Percentiles rank a stretch among this genome's conserved stretches.
phyloP scores from a whole-genome alignment of 2,113 vertebrate genomes.

The Hemichromis elongatus region DNA sequence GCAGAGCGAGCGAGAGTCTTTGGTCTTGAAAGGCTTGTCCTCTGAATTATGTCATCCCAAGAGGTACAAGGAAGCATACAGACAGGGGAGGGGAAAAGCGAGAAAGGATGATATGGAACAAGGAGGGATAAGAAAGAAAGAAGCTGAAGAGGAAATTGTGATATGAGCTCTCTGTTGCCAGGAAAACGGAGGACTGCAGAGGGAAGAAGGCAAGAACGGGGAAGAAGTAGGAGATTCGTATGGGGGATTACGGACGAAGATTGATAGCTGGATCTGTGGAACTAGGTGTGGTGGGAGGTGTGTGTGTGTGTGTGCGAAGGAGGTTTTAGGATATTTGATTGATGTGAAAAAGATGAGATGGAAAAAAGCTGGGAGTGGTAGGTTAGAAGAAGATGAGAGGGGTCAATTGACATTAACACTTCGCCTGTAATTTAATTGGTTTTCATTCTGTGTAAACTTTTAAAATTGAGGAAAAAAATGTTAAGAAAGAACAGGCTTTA shows the following conservation, averaged over 20 bases:
- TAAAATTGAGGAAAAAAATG: background rate
- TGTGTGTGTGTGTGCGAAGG: background rate
- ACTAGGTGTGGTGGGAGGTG: background rate
- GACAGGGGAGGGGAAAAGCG: background rate
- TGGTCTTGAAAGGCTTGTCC: conserved; percentile 37
- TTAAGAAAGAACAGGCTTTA: background rate
- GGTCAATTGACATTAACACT: background rate
- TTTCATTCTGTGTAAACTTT: conserved; percentile 13
- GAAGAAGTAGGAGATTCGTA: conserved; percentile 3
- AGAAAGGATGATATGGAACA: conserved; percentile 9
- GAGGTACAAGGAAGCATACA: conserved; percentile 24
- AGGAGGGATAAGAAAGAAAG: background rate
- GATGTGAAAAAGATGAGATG: conserved; percentile 19
- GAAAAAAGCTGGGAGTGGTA: background rate
- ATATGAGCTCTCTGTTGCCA: background rate
- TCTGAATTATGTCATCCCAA: conserved; percentile 46
- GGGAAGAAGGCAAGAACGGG: conserved; percentile 11
- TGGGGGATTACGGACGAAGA: conserved; percentile 44
- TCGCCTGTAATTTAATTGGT: background rate
- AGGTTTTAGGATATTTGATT: conserved; percentile 12
- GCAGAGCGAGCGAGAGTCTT: conserved; percentile 8
- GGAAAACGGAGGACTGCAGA: conserved; percentile 18
- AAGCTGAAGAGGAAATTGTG: conserved; percentile 30
- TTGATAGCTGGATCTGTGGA: conserved; percentile 16
- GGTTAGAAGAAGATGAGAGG: background rate